Evolutionary conservation across 2,797 vertebrate species (phyloP).

Genomic region (Eleutherodactylus coqui): DNA sequence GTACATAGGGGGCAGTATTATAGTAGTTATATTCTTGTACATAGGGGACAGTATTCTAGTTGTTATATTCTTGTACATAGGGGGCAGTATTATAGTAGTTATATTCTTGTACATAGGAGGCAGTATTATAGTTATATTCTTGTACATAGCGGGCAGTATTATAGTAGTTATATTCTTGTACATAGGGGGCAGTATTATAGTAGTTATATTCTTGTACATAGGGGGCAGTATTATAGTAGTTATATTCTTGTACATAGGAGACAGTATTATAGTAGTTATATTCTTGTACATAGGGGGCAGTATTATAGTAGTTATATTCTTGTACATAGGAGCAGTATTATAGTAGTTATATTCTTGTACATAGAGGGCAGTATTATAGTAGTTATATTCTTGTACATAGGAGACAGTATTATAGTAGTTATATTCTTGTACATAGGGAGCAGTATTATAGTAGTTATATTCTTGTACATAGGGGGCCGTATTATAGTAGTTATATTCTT

Average conservation of each 20-base stretch:
- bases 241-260: not conserved
- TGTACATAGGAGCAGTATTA: not conserved
- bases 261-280: not conserved
- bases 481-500: not conserved
- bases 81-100: too few species aligned
- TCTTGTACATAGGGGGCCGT: not conserved
- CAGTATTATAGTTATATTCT: too few species aligned
- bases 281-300: not conserved
- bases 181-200: not conserved
- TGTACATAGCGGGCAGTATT: too few species aligned
- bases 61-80: too few species aligned
- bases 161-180: too few species aligned
- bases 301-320: slow-evolving; percentile 1
- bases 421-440: not conserved
- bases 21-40: too few species aligned
- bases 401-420: not conserved
- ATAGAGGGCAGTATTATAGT: not conserved
- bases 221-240: not conserved
- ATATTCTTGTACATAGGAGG: too few species aligned
- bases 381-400: not conserved
- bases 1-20: too few species aligned
- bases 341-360: not conserved
- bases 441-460: not conserved
- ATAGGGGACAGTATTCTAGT: too few species aligned
- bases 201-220: not conserved